Conservation (phyloP, 2,113 vertebrate genomes). For the Shinisaurus crocodilurus region DNA sequence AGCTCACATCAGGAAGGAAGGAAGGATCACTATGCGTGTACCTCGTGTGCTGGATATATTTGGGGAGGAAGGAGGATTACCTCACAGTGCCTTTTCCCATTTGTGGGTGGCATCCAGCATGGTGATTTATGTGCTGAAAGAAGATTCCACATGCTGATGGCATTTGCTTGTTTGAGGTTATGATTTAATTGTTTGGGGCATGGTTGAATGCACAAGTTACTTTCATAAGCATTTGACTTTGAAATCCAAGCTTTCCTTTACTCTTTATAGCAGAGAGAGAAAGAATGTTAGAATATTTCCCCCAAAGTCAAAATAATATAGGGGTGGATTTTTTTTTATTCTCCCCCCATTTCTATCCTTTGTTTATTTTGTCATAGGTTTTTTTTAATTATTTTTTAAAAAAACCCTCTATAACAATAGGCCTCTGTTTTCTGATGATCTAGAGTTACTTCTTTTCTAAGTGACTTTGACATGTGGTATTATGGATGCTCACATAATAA, state of each 20-base stretch:
- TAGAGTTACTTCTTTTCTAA: constrained; percentile 16
- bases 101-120: not conserved
- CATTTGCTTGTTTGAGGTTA: not conserved
- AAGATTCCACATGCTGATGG: not conserved
- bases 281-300: not conserved
- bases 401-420: not conserved
- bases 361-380: not conserved
- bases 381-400: no score
- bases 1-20: not conserved
- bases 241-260: not conserved
- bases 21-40: not conserved
- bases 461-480: constrained; percentile 42
- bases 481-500: constrained; percentile 58
- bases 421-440: constrained; percentile 21
- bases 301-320: not conserved
- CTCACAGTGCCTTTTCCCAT: no score
- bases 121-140: not conserved
- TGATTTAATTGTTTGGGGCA: not conserved
- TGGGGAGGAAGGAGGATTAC: not conserved
- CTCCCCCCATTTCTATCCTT: not conserved
- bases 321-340: not conserved
- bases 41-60: not conserved
- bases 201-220: not conserved
- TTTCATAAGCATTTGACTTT: not conserved
- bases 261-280: not conserved